These are phyloP conservation scores for Centruroides sculpturatus DNA, from an alignment of 1,140 invertebrate genomes.

Conservation along the genomic window DNA sequence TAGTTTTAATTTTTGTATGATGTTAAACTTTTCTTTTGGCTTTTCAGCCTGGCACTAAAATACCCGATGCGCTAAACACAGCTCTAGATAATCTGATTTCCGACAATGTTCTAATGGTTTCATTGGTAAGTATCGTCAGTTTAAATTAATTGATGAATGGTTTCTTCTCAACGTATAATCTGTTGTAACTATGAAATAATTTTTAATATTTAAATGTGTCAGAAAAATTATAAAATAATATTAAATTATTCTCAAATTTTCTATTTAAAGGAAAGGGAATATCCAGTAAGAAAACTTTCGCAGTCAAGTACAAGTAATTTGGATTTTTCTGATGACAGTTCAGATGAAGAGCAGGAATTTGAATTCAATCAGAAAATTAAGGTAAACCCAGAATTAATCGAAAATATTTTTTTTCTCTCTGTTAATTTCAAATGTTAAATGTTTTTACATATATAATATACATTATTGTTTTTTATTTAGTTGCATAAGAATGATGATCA, in stretches of 20 bases:
- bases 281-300: too few relatives aligned
- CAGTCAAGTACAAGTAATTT: too few relatives aligned
- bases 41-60: constrained; percentile 10
- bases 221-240: too few relatives aligned
- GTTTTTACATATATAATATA: too few relatives aligned
- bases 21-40: neutral
- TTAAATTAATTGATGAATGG: too few relatives aligned
- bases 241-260: too few relatives aligned
- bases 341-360: neutral
- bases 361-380: constrained; percentile 6
- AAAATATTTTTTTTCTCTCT: neutral
- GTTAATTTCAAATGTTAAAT: neutral
- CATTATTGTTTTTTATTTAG: neutral
- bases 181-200: too few relatives aligned
- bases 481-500: neutral
- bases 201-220: too few relatives aligned
- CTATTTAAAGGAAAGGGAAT: too few relatives aligned
- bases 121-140: too few relatives aligned
- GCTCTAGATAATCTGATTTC: constrained; percentile 8
- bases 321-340: too few relatives aligned
- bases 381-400: neutral
- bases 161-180: too few relatives aligned
- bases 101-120: neutral
- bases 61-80: constrained; percentile 7
- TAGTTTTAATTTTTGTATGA: neutral